Percentiles rank a stretch among this genome's conserved stretches.
Conservation (phyloP, 2,888 invertebrate species). For the Agonopterix heracliana region DNA sequence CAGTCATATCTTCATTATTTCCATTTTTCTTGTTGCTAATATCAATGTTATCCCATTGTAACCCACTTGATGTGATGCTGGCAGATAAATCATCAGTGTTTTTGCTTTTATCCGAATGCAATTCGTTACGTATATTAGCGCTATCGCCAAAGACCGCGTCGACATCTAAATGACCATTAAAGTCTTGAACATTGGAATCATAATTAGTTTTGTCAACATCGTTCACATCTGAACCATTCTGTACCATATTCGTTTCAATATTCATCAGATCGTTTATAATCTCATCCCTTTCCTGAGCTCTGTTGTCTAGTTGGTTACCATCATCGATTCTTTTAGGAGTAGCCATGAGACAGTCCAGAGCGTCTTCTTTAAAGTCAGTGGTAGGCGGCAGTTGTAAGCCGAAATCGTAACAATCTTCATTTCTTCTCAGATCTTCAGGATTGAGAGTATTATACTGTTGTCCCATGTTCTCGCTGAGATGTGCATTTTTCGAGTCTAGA, state of each 20-base stretch:
- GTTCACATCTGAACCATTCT: constrained; percentile 24
- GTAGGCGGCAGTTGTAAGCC: constrained; percentile 52
- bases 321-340: constrained; percentile 52
- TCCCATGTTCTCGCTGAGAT: constrained; percentile 46
- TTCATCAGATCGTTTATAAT: constrained; percentile 67
- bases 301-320: constrained; percentile 35
- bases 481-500: constrained; percentile 51
- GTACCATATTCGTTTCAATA: constrained; percentile 49
- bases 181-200: constrained; percentile 27
- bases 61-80: constrained; percentile 21
- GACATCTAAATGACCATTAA: constrained; percentile 18
- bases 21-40: constrained; percentile 25
- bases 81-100: constrained; percentile 23
- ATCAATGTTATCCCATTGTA: constrained; percentile 40
- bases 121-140: constrained; percentile 12
- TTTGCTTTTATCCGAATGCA: constrained; percentile 21
- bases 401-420: constrained; percentile 63
- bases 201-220: constrained; percentile 24
- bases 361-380: constrained; percentile 57
- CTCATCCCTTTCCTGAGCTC: constrained; percentile 53
- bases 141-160: constrained; percentile 9
- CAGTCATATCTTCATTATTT: constrained; percentile 9
- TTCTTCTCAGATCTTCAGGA: constrained; percentile 53
- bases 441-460: constrained; percentile 52
- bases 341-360: constrained; percentile 58